These are phyloP conservation scores for Neostethus bicornis DNA, from an alignment of 2,797 vertebrate genomes.

Conservation along the genomic window DNA sequence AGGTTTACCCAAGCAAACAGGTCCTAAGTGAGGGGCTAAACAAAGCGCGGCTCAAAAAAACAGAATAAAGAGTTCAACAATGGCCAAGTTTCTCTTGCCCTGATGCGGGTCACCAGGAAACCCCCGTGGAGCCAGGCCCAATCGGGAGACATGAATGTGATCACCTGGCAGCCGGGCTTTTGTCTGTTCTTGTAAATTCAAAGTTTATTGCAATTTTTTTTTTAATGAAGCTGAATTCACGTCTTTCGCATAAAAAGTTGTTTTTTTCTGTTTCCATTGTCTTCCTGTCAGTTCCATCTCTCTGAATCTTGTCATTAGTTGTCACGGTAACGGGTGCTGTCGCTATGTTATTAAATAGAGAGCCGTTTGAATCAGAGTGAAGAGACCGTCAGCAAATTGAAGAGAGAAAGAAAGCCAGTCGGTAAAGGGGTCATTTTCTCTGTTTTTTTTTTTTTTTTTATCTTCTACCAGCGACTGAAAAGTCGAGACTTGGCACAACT, in stretches of 20 bases:
- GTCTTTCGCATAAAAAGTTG: constrained; percentile 18
- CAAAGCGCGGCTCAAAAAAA: no score
- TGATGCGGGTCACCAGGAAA: no score
- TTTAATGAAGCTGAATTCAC: constrained; percentile 12
- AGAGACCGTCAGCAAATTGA: constrained; percentile 51
- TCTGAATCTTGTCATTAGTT: constrained; percentile 67
- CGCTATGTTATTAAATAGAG: constrained; percentile 71
- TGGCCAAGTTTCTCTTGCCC: no score
- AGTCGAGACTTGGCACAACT: constrained; percentile 59
- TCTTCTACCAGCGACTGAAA: constrained; percentile 52
- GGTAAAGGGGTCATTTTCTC: constrained; percentile 70
- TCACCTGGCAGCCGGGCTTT: no score
- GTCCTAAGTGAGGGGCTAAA: no score
- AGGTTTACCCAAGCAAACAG: no score
- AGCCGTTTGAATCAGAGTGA: constrained; percentile 56
- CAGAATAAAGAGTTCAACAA: no score
- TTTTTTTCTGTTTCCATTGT: constrained; percentile 40
- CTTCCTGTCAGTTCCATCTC: constrained; percentile 44
- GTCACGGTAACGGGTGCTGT: constrained; percentile 69
- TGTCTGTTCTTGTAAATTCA: background rate
- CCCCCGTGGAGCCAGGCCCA: no score
- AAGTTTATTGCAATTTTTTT: constrained; percentile 4
- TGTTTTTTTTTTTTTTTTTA: constrained; percentile 63
- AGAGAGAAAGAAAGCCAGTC: constrained; percentile 53
- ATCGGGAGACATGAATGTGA: no score